Conservation (phyloP, 2,888 invertebrate species). For the Polyommatus iphigenia region DNA sequence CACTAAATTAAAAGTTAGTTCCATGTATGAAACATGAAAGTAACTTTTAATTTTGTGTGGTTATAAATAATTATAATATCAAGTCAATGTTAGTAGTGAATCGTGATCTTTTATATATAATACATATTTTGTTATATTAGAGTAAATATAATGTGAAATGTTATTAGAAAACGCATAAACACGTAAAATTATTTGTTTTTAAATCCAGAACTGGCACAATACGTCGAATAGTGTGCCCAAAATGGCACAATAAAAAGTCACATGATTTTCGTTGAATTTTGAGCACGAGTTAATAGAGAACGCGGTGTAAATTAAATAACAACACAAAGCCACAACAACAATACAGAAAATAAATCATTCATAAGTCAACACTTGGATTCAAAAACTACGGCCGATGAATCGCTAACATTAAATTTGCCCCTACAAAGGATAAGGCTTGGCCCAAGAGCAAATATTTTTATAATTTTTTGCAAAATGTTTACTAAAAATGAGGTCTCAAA, state of each 20-base stretch:
- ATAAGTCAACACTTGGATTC: constrained; percentile 64
- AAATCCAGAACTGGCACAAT: too few relatives aligned
- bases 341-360: constrained; percentile 67
- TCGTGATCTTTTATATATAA: too few relatives aligned
- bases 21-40: too few relatives aligned
- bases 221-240: not conserved
- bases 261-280: constrained; percentile 46
- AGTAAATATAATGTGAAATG: too few relatives aligned
- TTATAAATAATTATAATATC: too few relatives aligned
- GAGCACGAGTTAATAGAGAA: constrained; percentile 49
- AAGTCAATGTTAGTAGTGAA: too few relatives aligned
- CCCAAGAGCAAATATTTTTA: constrained; percentile 42
- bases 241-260: not conserved
- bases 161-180: too few relatives aligned
- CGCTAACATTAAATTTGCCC: constrained; percentile 71
- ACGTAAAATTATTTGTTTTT: too few relatives aligned
- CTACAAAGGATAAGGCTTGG: constrained; percentile 61
- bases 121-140: too few relatives aligned
- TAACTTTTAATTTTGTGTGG: too few relatives aligned
- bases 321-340: constrained; percentile 44
- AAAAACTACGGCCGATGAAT: constrained; percentile 70
- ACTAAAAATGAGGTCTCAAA: not conserved
- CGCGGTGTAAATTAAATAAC: constrained; percentile 50
- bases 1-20: too few relatives aligned
- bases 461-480: constrained; percentile 33